Evolutionary conservation across 1,140 invertebrate species (phyloP), one percentile per base, ranked within the genome.

Genomic region (Thaumatotibia leucotreta): DNA sequence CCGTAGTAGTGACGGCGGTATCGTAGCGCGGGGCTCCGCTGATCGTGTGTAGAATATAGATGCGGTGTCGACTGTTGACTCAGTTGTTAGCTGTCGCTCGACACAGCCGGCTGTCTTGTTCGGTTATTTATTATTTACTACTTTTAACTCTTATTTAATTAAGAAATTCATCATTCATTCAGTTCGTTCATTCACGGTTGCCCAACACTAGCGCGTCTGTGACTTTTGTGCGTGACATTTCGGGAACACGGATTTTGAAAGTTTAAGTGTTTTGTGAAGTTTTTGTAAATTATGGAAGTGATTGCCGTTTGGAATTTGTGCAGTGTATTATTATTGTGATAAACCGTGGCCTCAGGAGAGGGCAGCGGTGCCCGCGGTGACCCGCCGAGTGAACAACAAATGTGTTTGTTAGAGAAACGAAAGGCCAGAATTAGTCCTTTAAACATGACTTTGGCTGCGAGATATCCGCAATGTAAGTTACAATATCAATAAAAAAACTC

Each of bases 391-490:
- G 14, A 14, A 69, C 73, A 61, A 63, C 80, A 82, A 79, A 89
- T 89, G 84, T 88, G 83, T 72, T 70, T 87, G 67, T 72, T 86
- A 68, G 76, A 83, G 72, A 76, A 76, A 67, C 75, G 77, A 72
- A 79, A 76, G 63, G 65, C 68, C 62, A 82, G 69, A 66, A 69
- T 79, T 68, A 74, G 72, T 72, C 75, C 83, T 72, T 75, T 82
- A 70, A 84, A 87, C 52, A 89, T 88, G 87, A 89, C 87, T 65
- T 76, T 89, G 73, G 79, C 87, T 20, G 80, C 80, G 64, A 83
- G 80, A 72, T 78, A 76, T 65, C 70, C 78, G 32, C 83, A 80
- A 76, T 86, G 84, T 88, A 77, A 89, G 84, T 81, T 67, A 33
- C 32, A 11, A 33, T 2, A 33, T 33, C n/a, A 35, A 35, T n/a